These are phyloP conservation scores for Drosophila erecta DNA, from an alignment of 1,140 invertebrate genomes.

Conservation along the genomic window DNA sequence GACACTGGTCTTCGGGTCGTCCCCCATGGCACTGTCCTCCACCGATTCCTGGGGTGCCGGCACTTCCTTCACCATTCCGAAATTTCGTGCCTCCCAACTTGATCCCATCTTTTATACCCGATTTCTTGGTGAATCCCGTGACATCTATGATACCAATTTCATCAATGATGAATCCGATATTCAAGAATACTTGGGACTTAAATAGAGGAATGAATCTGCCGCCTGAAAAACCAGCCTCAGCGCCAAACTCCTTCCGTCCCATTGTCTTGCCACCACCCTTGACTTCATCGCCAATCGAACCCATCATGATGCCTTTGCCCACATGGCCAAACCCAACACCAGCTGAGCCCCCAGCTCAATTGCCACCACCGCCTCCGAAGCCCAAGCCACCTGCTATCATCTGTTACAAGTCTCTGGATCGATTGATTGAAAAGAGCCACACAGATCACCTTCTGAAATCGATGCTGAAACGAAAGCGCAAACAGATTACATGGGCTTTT, in stretches of 20 bases:
- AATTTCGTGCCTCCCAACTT: neutral
- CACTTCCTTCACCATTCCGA: neutral
- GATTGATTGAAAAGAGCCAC: constrained; percentile 28
- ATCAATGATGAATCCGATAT: neutral
- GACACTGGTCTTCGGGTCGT: neutral
- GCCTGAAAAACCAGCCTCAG: no score
- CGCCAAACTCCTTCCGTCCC: neutral
- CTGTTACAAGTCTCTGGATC: constrained; percentile 7
- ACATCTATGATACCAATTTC: neutral
- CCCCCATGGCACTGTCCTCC: neutral
- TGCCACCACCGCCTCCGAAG: neutral
- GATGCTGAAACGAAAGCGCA: constrained; percentile 17
- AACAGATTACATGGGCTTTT: constrained; percentile 28
- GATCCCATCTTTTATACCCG: neutral
- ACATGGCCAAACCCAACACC: neutral
- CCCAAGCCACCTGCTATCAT: neutral
- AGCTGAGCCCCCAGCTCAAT: neutral
- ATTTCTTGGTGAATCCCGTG: neutral
- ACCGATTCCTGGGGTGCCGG: neutral
- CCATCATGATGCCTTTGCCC: neutral
- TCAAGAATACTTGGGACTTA: neutral
- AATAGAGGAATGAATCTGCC: neutral
- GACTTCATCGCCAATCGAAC: neutral
- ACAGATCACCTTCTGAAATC: constrained; percentile 7
- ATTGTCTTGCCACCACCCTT: constrained; percentile 2